Evolutionary conservation across 2,113 vertebrate species (phyloP), one percentile per base, ranked within the genome.

Genomic region (Rhinoderma darwinii): DNA sequence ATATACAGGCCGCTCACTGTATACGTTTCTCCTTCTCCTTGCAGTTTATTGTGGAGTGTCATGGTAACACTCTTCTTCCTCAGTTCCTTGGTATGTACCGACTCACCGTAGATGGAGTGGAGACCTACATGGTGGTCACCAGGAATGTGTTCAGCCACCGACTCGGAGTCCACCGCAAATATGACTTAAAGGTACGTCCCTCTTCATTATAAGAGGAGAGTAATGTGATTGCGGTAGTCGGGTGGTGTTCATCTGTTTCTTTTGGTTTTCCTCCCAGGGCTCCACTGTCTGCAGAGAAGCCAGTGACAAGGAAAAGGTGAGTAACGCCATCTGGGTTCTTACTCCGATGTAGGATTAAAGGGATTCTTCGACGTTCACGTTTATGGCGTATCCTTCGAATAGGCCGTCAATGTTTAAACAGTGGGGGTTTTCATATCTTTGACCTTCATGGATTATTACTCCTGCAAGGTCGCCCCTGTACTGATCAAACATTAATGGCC

Each of bases 51-150:
- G 98, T 99, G 92, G 98, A 99, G 92, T 99, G 98, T 88, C 98
- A 99, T 3, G 98, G 98, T 81, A 98, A 96, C 94, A 98, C 97
- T 4, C 96, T 99, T 44, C 93, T 99, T 89, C 98, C 98, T 1
- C 98, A 99, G 94, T 99, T 99, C 92, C 95, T 99, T 85, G 97
- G 97, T 88, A 99, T 99, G 97, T 99, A 99, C 93, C 92, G 98
- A 72, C 95, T 99, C 83, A 99, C 98, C 0, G 98, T 99, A 94
- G 98, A 99, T 0, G 98, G 98, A 0, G 96, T 98, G 89, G 98
- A 99, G 88, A 99, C 98, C 25, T 99, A 99, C 93, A 98, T 99
- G 97, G 96, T 98, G 83, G 97, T 99, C 61, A 98, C 97, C 85
- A 95, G 98, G 86, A 99, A 98, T 0, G 97, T 99, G 17, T 99